Evolutionary conservation across 2,797 vertebrate genomes (phyloP), one percentile per base, ranked within the genome.

Genomic region (Lithobates pipiens): DNA sequence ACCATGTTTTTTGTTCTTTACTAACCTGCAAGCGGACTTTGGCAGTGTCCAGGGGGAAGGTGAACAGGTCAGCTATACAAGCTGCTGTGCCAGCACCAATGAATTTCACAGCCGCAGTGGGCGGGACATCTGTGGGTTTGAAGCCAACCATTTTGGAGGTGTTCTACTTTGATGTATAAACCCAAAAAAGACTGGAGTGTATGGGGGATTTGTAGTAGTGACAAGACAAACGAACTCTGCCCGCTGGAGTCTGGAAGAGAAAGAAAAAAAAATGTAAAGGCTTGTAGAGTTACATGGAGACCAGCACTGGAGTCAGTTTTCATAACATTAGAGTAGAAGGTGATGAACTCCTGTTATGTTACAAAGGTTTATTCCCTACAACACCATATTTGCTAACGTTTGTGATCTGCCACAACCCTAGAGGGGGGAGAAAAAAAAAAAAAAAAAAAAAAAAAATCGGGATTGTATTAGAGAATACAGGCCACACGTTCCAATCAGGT

Each of bases 1-100:
- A 39, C 1, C 39, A 39, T 39, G 39, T 9, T 39, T 39, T 36
- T 36, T 5, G n/a, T 36, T 36, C 7, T 39, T 39, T 39, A 74
- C 89, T 91, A 89, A 97, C 97, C 96, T 98, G 96, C 67, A 97
- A 93, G 70, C 96, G 90, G 88, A 97, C 97, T 96, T 98, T 97
- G 13, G 96, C 96, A 0, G 96, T 98, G 89, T 97, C 97, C 89
- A 97, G 89, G 13, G 96, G 97, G 89, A 97, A 97, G 23, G 97
- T 98, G 90, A 97, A 88, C 80, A 98, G 92, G 90, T 98, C 97
- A 5, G 97, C 96, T 0, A 97, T 93, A 91, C 97, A 98, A 36
- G 95, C 96, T 0, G 96, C 96, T 2, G 94, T 95, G 77, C 96
- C 96, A 16, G 96, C 96, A 18, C 96, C 96, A 0, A 98, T 82